Conservation (phyloP, 2,797 vertebrate species). For the Poeciliopsis infans region DNA sequence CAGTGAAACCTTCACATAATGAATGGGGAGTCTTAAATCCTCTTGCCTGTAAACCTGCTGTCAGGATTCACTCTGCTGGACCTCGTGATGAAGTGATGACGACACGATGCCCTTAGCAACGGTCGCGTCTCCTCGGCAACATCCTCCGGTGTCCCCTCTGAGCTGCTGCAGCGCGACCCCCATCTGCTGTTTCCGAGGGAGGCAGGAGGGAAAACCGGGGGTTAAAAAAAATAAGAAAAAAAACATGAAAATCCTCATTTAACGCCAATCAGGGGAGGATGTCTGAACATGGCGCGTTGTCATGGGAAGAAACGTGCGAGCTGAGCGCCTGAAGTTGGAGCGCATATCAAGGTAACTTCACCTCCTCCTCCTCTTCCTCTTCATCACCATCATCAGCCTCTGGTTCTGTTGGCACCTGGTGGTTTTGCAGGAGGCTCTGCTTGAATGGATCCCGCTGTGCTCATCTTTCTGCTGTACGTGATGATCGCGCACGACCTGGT, state of each 20-base stretch:
- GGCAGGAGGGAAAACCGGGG: neutral
- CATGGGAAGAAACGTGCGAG: conserved; percentile 29
- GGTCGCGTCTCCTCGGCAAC: conserved; percentile 81
- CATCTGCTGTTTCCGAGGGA: conserved; percentile 32
- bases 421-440: conserved; percentile 1
- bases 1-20: neutral
- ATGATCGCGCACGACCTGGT: conserved; percentile 91
- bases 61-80: conserved; percentile 12
- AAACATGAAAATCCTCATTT: neutral
- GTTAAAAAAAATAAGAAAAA: neutral
- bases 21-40: neutral
- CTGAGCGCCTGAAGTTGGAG: conserved; percentile 43
- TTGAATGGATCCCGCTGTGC: conserved; percentile 87
- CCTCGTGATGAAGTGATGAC: conserved; percentile 51
- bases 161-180: conserved; percentile 26
- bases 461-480: conserved; percentile 89
- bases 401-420: conserved; percentile 12
- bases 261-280: neutral
- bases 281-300: conserved; percentile 17
- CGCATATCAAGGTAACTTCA: conserved; percentile 19
- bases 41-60: neutral
- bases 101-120: conserved; percentile 79
- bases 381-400: neutral
- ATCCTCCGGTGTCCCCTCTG: conserved; percentile 60
- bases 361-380: conserved; percentile 6